These are phyloP conservation scores for Podarcis lilfordi DNA, from an alignment of 2,797 vertebrate genomes.

Conservation along the genomic window DNA sequence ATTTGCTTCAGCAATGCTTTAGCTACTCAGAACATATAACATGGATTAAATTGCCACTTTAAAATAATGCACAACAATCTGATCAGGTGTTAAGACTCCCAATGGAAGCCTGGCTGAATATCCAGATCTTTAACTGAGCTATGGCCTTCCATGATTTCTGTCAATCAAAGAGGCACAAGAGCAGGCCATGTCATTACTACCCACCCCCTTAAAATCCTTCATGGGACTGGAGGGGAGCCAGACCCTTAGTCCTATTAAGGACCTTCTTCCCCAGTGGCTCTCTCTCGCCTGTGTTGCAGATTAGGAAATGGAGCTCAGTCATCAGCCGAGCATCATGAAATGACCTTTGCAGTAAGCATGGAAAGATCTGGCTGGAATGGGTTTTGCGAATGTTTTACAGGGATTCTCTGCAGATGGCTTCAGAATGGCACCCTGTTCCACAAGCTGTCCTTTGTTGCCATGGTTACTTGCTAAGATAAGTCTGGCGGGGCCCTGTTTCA, in stretches of 20 bases:
- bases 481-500: accelerated
- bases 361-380: neutral
- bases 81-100: too few species aligned
- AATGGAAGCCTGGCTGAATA: too few species aligned
- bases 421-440: conserved; percentile 40
- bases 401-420: conserved; percentile 11
- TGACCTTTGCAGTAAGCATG: neutral
- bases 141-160: neutral
- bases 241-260: neutral
- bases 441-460: conserved; percentile 49
- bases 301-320: neutral
- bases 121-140: neutral
- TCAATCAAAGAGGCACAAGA: neutral
- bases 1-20: too few species aligned
- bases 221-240: neutral
- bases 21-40: too few species aligned
- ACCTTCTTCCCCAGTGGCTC: neutral
- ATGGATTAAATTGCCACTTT: too few species aligned
- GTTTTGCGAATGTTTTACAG: neutral
- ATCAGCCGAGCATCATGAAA: neutral
- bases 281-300: too few species aligned
- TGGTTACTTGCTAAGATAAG: conserved; percentile 49
- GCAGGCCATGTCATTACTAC: neutral
- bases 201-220: neutral
- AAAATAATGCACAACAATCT: too few species aligned